These are phyloP conservation scores for Battus philenor DNA, from an alignment of 1,140 invertebrate genomes.

Conservation along the genomic window DNA sequence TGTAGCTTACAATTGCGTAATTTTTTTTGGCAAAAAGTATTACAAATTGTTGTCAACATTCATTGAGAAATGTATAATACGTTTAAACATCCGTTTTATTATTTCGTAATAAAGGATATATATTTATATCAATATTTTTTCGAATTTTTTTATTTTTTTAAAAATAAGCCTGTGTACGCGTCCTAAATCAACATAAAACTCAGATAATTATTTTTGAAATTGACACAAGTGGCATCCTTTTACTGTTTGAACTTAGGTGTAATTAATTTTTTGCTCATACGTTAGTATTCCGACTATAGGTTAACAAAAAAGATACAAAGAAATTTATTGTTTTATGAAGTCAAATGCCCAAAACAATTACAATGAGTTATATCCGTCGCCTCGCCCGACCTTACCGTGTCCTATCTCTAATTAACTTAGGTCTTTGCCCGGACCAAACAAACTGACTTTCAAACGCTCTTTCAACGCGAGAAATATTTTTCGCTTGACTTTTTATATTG, in stretches of 20 bases:
- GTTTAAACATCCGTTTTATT: too few relatives aligned
- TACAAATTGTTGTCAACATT: too few relatives aligned
- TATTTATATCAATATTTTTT: too few relatives aligned
- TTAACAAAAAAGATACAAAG: slow-evolving; percentile 3
- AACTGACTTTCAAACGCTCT: slow-evolving; percentile 62
- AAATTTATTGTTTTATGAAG: slow-evolving; percentile 31
- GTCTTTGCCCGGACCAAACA: slow-evolving; percentile 49
- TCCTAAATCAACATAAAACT: neutral
- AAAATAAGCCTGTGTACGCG: neutral
- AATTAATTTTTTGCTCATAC: slow-evolving; percentile 3
- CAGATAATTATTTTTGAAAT: too few relatives aligned
- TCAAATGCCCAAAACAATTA: slow-evolving; percentile 29
- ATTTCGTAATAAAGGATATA: too few relatives aligned
- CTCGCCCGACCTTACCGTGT: slow-evolving; percentile 37
- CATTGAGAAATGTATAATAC: too few relatives aligned
- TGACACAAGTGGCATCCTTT: too few relatives aligned
- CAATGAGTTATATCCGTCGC: slow-evolving; percentile 24
- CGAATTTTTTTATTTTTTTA: neutral
- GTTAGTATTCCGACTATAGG: neutral
- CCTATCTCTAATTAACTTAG: slow-evolving; percentile 58
- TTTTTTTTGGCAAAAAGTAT: too few relatives aligned
- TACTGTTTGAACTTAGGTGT: neutral
- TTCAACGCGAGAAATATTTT: slow-evolving; percentile 53
- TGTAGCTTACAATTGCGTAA: too few relatives aligned
- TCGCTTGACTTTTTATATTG: slow-evolving; percentile 48